Base-by-base conservation (phyloP, 2,888 invertebrate species). In the Lottia scabra region DNA sequence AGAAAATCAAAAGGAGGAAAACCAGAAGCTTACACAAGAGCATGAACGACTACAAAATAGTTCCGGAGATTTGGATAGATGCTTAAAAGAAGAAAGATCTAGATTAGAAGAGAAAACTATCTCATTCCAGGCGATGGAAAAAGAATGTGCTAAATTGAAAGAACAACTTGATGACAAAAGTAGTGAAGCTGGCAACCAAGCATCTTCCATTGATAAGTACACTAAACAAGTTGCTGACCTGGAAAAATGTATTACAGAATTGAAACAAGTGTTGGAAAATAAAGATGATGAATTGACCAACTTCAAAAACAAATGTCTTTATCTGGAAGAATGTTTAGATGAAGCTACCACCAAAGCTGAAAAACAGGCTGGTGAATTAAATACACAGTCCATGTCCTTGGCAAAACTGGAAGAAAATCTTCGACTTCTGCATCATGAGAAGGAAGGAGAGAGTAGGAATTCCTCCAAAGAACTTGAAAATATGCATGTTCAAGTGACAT, bases 401-500 rank as follows among this genome's bases (percentile, higher is more conserved):
- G 65, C 66, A 63, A 68, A 38, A 12, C 44, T 71, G 30, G 72
- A 74, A 30, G 72, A 74, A 38, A 75, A 71, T 56, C 13, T 75
- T 12, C 64, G 56, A 46, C 48, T 66, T 23, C 12, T 76, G 13
- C 45, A 48, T 26, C 16, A 27, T 1, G 74, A 71, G 19, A 67
- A 68, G 43, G 70, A 73, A 30, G 43, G 63, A 16, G 26, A 48
- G 4, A 63, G 70, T 26, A 45, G 16, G 13, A 46, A 46, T 15
- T 67, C 46, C 10, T 23, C n/a, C 6, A 75, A 73, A 46, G 75
- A 74, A 45, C 48, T 72, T 44, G 43, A 73, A 62, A 75, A 75
- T 27, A 38, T 78, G 19, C 56, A 76, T 30, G 72, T 75, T n/a
- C 71, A 72, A 27, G n/a, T 73, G 23, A 72, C 70, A n/a, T 78